Evolutionary conservation across 2,888 invertebrate species (phyloP).

Genomic region (Tenthredo amoena): DNA sequence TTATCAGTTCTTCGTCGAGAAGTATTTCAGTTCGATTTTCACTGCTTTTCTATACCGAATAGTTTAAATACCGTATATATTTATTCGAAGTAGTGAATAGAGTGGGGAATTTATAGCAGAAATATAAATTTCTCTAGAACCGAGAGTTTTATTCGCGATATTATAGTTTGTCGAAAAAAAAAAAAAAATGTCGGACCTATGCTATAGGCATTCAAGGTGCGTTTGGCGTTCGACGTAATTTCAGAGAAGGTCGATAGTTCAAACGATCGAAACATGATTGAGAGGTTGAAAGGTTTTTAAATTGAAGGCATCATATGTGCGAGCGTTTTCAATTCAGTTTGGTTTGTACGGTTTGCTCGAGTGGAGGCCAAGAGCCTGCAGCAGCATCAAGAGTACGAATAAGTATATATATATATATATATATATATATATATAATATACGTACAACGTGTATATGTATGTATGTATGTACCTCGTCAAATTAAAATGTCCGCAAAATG

Average conservation of each 20-base stretch:
- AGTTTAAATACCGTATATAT: too few relatives aligned
- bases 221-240: constrained; percentile 21
- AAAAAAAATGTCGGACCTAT: background rate
- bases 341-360: background rate
- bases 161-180: background rate
- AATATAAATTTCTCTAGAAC: background rate
- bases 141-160: background rate
- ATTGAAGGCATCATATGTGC: background rate
- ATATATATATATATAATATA: background rate
- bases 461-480: constrained; percentile 6
- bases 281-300: constrained; percentile 25
- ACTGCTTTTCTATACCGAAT: background rate
- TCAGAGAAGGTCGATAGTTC: background rate
- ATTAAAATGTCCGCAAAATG: constrained; percentile 57
- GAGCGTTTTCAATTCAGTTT: background rate
- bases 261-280: constrained; percentile 12
- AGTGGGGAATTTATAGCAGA: background rate
- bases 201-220: background rate
- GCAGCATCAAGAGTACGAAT: background rate
- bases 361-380: background rate
- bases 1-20: background rate
- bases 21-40: background rate
- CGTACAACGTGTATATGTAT: background rate
- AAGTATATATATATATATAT: background rate
- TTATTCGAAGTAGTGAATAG: background rate